Evolutionary conservation across 2,888 invertebrate genomes (phyloP).

Genomic region (Labia minor): DNA sequence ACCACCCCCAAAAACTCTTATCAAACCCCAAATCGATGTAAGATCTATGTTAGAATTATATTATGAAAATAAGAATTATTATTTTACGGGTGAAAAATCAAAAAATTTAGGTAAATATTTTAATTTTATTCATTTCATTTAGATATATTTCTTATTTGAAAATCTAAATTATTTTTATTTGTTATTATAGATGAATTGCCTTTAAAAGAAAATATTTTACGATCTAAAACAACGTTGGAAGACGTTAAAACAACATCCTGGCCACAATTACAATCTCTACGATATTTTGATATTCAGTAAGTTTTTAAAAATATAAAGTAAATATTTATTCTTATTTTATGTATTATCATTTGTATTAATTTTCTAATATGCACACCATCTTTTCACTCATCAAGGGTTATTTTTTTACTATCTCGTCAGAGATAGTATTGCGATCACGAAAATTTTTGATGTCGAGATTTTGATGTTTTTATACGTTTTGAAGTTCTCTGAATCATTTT

Average conservation of each 20-base stretch:
- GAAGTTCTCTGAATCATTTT: too few species aligned
- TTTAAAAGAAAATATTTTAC: background rate
- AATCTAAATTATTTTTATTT: background rate
- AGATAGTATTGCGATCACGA: too few species aligned
- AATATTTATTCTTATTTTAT: too few species aligned
- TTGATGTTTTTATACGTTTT: too few species aligned
- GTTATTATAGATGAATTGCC: background rate
- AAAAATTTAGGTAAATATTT: background rate
- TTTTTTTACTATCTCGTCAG: too few species aligned
- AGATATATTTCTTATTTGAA: too few species aligned
- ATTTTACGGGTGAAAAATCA: background rate
- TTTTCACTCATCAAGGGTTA: too few species aligned
- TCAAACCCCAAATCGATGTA: background rate
- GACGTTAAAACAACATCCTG: background rate
- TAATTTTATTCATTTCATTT: too few species aligned
- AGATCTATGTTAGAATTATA: background rate
- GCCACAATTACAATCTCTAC: background rate
- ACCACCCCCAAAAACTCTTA: background rate
- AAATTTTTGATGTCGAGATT: too few species aligned
- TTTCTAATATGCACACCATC: too few species aligned
- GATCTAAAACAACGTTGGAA: background rate
- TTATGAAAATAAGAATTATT: background rate
- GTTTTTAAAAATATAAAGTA: background rate
- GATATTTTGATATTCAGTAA: conserved; percentile 5
- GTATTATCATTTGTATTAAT: too few species aligned